Percentiles rank a stretch among this genome's conserved stretches.
Conservation (phyloP, 2,888 invertebrate genomes). For the Caenorhabditis angaria region DNA sequence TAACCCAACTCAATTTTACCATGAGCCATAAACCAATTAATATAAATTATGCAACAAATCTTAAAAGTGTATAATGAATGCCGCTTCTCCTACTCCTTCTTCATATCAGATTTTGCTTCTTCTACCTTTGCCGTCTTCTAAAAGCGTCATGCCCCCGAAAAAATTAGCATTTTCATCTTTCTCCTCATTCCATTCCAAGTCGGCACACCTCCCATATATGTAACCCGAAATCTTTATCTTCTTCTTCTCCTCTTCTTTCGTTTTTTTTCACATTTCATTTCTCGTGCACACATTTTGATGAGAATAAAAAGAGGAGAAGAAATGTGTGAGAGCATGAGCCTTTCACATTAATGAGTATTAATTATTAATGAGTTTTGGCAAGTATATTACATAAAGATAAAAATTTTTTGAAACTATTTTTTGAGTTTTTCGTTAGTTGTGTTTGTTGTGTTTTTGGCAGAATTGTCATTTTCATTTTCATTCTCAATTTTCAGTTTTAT, state of each 20-base stretch:
- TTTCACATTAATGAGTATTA: constrained; percentile 40
- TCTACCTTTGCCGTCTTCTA: not conserved
- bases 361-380: constrained; percentile 41
- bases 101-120: not conserved
- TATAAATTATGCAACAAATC: not conserved
- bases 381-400: constrained; percentile 1
- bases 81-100: no score
- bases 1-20: no score
- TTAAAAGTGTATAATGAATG: not conserved
- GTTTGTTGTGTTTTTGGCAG: constrained; percentile 23
- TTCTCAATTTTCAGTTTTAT: constrained; percentile 3
- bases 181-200: no score
- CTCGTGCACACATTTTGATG: not conserved
- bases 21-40: not conserved
- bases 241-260: not conserved
- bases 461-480: constrained; percentile 22
- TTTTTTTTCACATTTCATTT: not conserved
- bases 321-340: constrained; percentile 4
- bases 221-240: constrained; percentile 2
- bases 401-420: not conserved
- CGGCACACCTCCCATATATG: not conserved
- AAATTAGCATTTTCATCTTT: constrained; percentile 4
- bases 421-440: constrained; percentile 38
- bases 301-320: not conserved
- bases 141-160: not conserved